Percentiles rank a stretch among this genome's conserved stretches.
Conservation (phyloP, 2,797 vertebrate species). For the Pantherophis alleghaniensis region DNA sequence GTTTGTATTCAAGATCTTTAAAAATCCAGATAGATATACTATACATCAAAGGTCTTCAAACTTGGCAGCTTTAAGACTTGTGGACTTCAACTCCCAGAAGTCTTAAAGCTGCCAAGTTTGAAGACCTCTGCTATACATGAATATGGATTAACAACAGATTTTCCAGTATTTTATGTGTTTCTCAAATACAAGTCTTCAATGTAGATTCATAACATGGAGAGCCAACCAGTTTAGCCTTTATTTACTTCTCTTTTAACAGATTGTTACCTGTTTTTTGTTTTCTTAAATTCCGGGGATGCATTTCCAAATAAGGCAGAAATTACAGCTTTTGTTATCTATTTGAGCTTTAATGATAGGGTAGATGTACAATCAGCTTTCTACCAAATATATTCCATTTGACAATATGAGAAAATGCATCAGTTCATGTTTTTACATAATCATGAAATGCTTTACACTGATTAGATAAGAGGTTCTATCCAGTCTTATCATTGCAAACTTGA, state of each 20-base stretch:
- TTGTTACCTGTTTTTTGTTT: background rate
- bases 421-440: background rate
- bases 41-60: too few relatives aligned
- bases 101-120: too few relatives aligned
- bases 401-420: background rate
- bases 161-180: background rate
- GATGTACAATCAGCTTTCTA: background rate
- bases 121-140: background rate
- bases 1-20: background rate
- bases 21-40: background rate
- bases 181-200: background rate
- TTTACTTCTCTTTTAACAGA: background rate
- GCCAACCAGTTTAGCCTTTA: background rate
- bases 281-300: background rate
- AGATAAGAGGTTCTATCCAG: background rate
- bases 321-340: background rate
- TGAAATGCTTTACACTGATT: background rate
- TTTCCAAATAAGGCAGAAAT: background rate
- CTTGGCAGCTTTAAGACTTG: too few relatives aligned
- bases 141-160: background rate
- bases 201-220: background rate
- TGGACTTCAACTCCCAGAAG: too few relatives aligned
- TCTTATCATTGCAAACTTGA: background rate
- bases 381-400: background rate
- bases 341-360: background rate